phyloP scores from a whole-genome alignment of 2,888 invertebrate species.

The Drosophila nr. medialis region DNA sequence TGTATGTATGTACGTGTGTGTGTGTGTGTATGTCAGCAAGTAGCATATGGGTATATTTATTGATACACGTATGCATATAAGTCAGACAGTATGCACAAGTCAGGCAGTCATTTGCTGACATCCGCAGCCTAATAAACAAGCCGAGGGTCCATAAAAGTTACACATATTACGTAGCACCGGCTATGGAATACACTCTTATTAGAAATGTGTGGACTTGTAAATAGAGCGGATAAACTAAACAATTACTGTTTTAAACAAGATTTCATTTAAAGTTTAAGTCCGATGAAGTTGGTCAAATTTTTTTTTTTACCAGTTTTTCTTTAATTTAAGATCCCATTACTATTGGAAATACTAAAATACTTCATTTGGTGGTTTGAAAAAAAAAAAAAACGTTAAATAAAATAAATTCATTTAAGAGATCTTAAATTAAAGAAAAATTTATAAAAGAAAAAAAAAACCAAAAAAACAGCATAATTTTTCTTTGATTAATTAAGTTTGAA shows the following conservation, averaged over 20 bases:
- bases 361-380: background rate
- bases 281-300: background rate
- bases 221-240: background rate
- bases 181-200: constrained; percentile 25
- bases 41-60: constrained; percentile 57
- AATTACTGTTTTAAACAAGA: background rate
- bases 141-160: constrained; percentile 32
- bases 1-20: background rate
- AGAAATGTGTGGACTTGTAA: too few species aligned
- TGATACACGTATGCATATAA: constrained; percentile 62
- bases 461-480: background rate
- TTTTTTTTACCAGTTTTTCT: background rate
- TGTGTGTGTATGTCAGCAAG: background rate
- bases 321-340: background rate
- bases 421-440: background rate
- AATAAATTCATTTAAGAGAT: background rate
- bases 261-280: background rate
- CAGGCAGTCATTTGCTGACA: constrained; percentile 50
- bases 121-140: constrained; percentile 66
- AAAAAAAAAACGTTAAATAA: background rate
- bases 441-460: background rate
- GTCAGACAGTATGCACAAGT: constrained; percentile 56
- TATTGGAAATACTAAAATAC: background rate
- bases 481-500: background rate
- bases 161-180: constrained; percentile 7